phyloP scores from a whole-genome alignment of 2,888 invertebrate species.

The Diarsia brunnea region DNA sequence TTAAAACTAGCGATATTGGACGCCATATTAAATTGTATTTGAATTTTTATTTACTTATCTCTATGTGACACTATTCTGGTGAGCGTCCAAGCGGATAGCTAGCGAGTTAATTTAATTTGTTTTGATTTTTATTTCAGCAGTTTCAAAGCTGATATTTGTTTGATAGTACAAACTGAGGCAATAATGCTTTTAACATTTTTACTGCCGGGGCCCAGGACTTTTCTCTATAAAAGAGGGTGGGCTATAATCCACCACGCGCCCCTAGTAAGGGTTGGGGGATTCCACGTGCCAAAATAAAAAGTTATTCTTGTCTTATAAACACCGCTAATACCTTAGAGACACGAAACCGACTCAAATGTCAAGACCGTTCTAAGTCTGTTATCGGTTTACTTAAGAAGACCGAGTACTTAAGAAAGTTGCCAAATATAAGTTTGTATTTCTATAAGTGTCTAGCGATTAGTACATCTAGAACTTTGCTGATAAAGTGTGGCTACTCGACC shows the following conservation, averaged over 20 bases:
- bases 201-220: not conserved
- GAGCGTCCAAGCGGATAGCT: not conserved
- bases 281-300: not conserved
- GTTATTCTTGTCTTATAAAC: not conserved
- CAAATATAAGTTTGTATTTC: not conserved
- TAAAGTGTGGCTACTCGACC: not conserved
- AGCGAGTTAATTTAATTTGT: not conserved
- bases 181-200: not conserved
- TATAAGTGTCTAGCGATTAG: not conserved
- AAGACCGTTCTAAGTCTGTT: not conserved
- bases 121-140: not conserved
- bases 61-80: not conserved
- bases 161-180: not conserved
- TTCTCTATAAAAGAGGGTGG: fast-evolving
- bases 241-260: not conserved
- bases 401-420: not conserved
- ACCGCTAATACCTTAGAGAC: not conserved
- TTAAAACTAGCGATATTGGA: not conserved
- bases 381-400: not conserved
- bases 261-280: not conserved
- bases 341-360: not conserved
- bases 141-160: not conserved
- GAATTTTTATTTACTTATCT: not conserved
- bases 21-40: not conserved
- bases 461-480: not conserved